phyloP scores from a whole-genome alignment of 1,140 invertebrate species.

The Gryon sp. region DNA sequence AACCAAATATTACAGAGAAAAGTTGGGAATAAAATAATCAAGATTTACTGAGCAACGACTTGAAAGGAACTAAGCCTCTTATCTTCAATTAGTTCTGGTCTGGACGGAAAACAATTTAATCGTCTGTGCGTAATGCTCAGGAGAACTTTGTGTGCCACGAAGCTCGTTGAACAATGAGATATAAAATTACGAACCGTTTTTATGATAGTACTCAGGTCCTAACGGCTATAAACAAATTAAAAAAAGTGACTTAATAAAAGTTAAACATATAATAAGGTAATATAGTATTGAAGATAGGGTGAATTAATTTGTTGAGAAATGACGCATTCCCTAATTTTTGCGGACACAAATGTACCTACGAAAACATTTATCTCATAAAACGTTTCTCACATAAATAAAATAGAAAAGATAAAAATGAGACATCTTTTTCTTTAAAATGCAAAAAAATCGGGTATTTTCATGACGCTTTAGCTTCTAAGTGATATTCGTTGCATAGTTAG shows the following conservation, averaged over 20 bases:
- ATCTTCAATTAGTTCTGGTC: constrained; percentile 62
- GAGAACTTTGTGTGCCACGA: constrained; percentile 37
- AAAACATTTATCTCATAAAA: too few species aligned
- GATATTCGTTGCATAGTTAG: too few species aligned
- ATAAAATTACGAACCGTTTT: constrained; percentile 59
- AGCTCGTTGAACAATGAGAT: constrained; percentile 59
- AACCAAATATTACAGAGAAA: constrained; percentile 46
- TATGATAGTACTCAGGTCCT: constrained; percentile 41
- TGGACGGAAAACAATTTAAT: constrained; percentile 62
- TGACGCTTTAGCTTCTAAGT: too few species aligned
- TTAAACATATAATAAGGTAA: constrained; percentile 37
- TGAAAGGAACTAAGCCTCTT: constrained; percentile 64
- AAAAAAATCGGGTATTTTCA: too few species aligned
- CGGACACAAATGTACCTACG: too few species aligned
- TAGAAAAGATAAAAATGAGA: too few species aligned
- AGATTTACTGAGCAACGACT: constrained; percentile 56
- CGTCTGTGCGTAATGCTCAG: constrained; percentile 54
- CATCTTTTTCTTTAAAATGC: too few species aligned
- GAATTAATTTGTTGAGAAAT: too few species aligned
- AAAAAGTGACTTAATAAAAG: constrained; percentile 49
- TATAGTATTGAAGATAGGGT: too few species aligned
- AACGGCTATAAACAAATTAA: constrained; percentile 31
- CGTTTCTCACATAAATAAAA: too few species aligned
- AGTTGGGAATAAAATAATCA: constrained; percentile 61
- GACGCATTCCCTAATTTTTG: too few species aligned